Conservation (phyloP, 2,797 vertebrate species). For the Hemibagrus guttatus region DNA sequence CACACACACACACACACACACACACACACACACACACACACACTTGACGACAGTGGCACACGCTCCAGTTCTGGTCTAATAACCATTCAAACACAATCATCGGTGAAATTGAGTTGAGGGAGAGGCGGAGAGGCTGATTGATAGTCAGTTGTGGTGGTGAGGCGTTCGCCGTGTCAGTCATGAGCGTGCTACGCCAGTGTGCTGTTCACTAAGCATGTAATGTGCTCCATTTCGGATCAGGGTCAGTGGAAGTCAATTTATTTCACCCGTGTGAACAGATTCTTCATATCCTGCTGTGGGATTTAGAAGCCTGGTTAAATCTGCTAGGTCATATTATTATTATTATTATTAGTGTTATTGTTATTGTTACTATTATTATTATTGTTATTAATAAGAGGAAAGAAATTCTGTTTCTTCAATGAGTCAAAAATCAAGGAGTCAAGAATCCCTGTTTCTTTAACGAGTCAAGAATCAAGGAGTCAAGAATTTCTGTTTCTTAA, state of each 20-base stretch:
- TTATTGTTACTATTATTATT: background rate
- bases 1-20: conserved; percentile 18
- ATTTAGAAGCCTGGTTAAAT: background rate
- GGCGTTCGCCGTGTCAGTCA: conserved; percentile 42
- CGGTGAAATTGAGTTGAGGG: conserved; percentile 38
- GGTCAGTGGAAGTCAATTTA: conserved; percentile 53
- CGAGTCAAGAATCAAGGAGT: no score
- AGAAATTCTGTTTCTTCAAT: no score
- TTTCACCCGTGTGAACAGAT: conserved; percentile 33
- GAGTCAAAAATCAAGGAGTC: no score
- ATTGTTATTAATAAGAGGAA: background rate
- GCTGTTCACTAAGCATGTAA: conserved; percentile 56
- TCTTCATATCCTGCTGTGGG: background rate
- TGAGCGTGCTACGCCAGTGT: conserved; percentile 43
- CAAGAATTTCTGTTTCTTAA: no score
- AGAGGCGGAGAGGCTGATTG: conserved; percentile 37
- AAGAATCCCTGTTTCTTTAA: no score
- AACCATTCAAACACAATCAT: conserved; percentile 44
- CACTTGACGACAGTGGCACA: conserved; percentile 29
- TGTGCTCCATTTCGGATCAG: conserved; percentile 50
- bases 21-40: conserved; percentile 33
- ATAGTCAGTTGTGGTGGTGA: conserved; percentile 45
- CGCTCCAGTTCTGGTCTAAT: conserved; percentile 41
- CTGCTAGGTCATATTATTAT: background rate
- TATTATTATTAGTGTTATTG: background rate